These are phyloP conservation scores for Suricata suricatta DNA, from an alignment of 2,113 vertebrate species.

Conservation along the genomic window DNA sequence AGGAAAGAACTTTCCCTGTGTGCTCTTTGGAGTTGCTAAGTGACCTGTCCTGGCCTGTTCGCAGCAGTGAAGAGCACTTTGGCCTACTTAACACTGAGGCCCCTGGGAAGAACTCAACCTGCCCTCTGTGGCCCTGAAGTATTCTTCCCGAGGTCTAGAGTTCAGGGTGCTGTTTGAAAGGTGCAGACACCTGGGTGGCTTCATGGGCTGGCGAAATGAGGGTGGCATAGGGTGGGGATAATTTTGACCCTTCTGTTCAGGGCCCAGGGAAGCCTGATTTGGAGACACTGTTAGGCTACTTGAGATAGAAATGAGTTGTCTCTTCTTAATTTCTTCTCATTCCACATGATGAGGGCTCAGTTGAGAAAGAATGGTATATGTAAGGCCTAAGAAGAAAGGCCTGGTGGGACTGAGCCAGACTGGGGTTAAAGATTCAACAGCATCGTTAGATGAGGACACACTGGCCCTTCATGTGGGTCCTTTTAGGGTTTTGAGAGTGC, in stretches of 20 bases:
- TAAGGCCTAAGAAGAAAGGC: neutral
- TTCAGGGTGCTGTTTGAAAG: conserved; percentile 14
- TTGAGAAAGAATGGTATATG: neutral
- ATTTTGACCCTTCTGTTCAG: neutral
- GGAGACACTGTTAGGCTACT: neutral
- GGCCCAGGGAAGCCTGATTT: neutral
- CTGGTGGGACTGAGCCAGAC: neutral
- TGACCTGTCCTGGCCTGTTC: neutral
- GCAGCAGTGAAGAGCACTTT: neutral
- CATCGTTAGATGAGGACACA: neutral
- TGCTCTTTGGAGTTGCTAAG: neutral
- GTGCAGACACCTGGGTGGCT: neutral
- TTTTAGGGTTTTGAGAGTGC: conserved; percentile 4
- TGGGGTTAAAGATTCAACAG: neutral
- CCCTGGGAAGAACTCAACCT: neutral
- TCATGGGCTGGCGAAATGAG: neutral
- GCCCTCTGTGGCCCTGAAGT: neutral
- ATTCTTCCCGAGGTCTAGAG: neutral
- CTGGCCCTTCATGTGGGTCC: neutral
- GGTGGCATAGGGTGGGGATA: neutral
- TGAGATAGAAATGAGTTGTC: neutral
- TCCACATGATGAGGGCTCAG: neutral
- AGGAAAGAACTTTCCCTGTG: neutral
- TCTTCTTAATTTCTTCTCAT: neutral
- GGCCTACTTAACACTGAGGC: neutral